phyloP scores from a whole-genome alignment of 1,140 invertebrate species.

The Phthorimaea operculella region DNA sequence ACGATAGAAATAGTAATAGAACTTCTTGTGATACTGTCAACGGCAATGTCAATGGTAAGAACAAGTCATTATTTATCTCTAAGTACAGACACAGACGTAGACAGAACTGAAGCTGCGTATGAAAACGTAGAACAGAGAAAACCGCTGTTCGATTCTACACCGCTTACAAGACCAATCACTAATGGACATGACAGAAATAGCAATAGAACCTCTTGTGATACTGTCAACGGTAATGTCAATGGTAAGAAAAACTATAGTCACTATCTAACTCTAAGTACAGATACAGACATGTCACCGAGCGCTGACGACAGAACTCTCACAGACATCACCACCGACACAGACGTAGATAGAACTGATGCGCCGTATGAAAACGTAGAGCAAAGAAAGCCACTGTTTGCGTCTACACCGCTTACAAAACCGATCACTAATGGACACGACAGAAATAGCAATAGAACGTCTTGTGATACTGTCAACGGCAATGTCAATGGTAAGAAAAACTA shows the following conservation, averaged over 20 bases:
- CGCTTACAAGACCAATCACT: slow-evolving; percentile 17
- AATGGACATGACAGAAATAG: slow-evolving; percentile 28
- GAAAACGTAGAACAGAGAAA: slow-evolving; percentile 12
- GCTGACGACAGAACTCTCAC: slow-evolving; percentile 10
- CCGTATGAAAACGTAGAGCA: slow-evolving; percentile 1
- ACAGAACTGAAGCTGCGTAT: too few relatives aligned
- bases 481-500: slow-evolving; percentile 35
- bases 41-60: slow-evolving; percentile 46
- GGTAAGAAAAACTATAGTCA: slow-evolving; percentile 31
- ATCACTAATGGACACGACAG: slow-evolving; percentile 27
- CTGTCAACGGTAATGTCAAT: slow-evolving; percentile 47
- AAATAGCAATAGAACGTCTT: slow-evolving; percentile 18
- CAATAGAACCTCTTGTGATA: slow-evolving; percentile 16
- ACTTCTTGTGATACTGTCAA: slow-evolving; percentile 27
- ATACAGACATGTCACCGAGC: slow-evolving; percentile 44
- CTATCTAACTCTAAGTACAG: too few relatives aligned
- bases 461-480: slow-evolving; percentile 41
- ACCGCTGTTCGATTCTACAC: slow-evolving; percentile 39
- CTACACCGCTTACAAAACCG: slow-evolving; percentile 27
- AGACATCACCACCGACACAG: too few relatives aligned
- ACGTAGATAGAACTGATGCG: too few relatives aligned
- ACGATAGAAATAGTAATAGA: slow-evolving; percentile 23
- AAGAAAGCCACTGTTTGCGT: slow-evolving; percentile 28
- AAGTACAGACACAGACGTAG: too few relatives aligned
- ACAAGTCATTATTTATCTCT: too few relatives aligned